phyloP scores from a whole-genome alignment of 1,140 invertebrate genomes.

The Theocolax elegans region DNA sequence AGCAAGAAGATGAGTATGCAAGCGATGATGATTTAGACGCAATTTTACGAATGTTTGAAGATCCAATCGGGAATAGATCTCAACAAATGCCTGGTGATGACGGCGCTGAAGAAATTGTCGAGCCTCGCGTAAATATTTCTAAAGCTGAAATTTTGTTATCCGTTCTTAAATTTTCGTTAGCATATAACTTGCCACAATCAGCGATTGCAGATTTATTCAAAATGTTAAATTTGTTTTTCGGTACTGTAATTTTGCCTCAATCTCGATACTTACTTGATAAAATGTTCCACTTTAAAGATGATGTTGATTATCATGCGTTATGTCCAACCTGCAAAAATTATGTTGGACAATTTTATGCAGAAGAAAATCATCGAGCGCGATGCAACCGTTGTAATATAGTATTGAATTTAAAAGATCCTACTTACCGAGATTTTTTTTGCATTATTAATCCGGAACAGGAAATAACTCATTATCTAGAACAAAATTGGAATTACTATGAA shows the following conservation, averaged over 20 bases:
- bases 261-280: constrained; percentile 24
- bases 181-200: background rate
- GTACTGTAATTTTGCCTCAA: background rate
- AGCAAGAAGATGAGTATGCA: constrained; percentile 4
- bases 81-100: background rate
- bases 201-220: no score
- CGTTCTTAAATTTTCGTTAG: background rate
- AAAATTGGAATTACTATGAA: constrained; percentile 29
- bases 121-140: no score
- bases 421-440: constrained; percentile 19
- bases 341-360: constrained; percentile 1
- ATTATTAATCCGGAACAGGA: constrained; percentile 17
- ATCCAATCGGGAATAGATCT: background rate
- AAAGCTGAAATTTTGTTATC: constrained; percentile 18
- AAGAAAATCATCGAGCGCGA: background rate
- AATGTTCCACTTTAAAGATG: constrained; percentile 1
- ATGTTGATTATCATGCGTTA: constrained; percentile 23
- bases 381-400: background rate
- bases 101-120: background rate
- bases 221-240: background rate
- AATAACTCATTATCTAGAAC: constrained; percentile 28
- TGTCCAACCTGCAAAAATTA: constrained; percentile 29
- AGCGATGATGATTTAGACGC: no score
- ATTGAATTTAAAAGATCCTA: constrained; percentile 26
- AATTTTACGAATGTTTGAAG: background rate